Evolutionary conservation across 2,113 vertebrate species (phyloP), one percentile per base, ranked within the genome.

Genomic region (Thomomys bottae): DNA sequence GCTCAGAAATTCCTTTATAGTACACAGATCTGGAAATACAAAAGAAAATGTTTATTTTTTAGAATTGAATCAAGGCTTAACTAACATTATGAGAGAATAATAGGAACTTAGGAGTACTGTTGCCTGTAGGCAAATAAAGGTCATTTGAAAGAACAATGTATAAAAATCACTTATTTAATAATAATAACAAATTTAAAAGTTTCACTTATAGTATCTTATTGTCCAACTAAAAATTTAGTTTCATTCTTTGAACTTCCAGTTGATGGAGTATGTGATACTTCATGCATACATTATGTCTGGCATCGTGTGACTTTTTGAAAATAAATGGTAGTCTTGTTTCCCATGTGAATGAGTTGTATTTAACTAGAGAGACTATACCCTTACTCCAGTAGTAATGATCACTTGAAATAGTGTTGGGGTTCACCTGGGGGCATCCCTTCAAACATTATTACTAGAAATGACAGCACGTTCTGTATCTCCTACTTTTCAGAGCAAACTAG

Each of bases 131-230:
- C 54, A 76, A 87, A 87, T 49, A 57, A 88, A 93, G 72, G 66
- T 72, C 75, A 63, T 40, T 84, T 90, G 87, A 61, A 61, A 61
- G 70, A 93, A 92, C n/a, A 79, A 63, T 93, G 36, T 91, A 86
- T 89, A 82, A 92, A 88, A 89, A 88, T 82, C 45, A 78, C 79
- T 95, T 85, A 90, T 91, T 90, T 95, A 93, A 93, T 94, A 95
- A 9, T 90, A 71, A 49, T 91, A 78, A 77, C 94, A 85, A 82
- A 57, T 89, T 92, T 89, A 82, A 64, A 90, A 89, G 87, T 34
- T 92, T 94, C 59, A 77, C 8, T 90, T 89, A 94, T 86, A 85
- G 64, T 86, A 78, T 67, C 81, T 94, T 92, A 78, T 67, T 96
- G 59, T n/a, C 59, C 86, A 92, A 21, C 10, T 85, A 92, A 76